Evolutionary conservation across 1,140 invertebrate genomes (phyloP).

Genomic region (Galendromus occidentalis): DNA sequence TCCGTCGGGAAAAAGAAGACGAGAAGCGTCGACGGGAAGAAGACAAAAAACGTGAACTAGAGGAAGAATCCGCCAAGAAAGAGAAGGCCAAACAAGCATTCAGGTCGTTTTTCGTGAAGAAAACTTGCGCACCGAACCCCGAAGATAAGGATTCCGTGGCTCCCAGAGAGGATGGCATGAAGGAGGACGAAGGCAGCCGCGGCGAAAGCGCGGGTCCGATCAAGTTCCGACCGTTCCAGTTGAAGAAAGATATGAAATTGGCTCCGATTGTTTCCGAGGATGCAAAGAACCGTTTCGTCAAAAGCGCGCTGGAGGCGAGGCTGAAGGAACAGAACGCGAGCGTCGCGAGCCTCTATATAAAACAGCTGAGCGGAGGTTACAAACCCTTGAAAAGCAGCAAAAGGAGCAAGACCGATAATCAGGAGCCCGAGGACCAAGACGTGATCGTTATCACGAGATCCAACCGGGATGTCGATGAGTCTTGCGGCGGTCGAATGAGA

Average conservation of each 20-base stretch:
- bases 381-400: too few relatives aligned
- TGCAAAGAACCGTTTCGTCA: constrained; percentile 14
- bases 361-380: too few relatives aligned
- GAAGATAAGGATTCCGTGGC: not conserved
- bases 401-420: too few relatives aligned
- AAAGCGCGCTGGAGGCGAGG: constrained; percentile 19
- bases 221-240: constrained; percentile 26
- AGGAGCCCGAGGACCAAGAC: too few relatives aligned
- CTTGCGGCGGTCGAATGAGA: constrained; percentile 20
- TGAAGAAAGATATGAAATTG: constrained; percentile 26
- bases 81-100: constrained; percentile 23
- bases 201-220: constrained; percentile 8
- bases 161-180: not conserved
- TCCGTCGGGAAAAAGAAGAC: constrained; percentile 20
- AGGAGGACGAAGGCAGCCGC: not conserved
- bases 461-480: too few relatives aligned
- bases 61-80: constrained; percentile 18
- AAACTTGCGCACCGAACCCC: not conserved
- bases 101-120: constrained; percentile 22
- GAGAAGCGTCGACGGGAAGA: constrained; percentile 20
- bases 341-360: too few relatives aligned
- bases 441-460: too few relatives aligned
- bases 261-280: constrained; percentile 21
- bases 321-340: too few relatives aligned
- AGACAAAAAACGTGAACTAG: constrained; percentile 19